phyloP scores from a whole-genome alignment of 2,888 invertebrate genomes.

The Agapostemon virescens region DNA sequence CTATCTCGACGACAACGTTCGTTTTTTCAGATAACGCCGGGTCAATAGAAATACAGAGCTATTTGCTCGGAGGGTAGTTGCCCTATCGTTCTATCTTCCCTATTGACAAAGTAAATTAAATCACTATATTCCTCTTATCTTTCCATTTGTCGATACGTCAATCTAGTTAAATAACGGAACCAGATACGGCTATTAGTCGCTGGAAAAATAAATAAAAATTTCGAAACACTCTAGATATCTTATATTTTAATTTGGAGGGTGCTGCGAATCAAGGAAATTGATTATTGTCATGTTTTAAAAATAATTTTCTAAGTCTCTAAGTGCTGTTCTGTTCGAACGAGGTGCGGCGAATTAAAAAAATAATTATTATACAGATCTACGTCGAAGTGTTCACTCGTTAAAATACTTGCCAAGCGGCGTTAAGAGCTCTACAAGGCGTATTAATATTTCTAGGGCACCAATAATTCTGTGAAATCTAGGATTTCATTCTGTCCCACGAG shows the following conservation, averaged over 20 bases:
- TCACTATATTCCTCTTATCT: conserved; percentile 2
- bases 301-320: no score
- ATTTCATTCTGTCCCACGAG: conserved; percentile 72
- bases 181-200: background rate
- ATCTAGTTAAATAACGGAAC: background rate
- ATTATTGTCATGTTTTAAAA: no score
- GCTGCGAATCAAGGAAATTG: no score
- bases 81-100: background rate
- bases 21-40: conserved; percentile 2
- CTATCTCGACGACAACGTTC: background rate
- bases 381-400: background rate
- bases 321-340: no score
- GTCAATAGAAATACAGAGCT: background rate
- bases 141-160: background rate
- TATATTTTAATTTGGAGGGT: no score
- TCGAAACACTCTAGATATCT: no score
- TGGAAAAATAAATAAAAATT: background rate
- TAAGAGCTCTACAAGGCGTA: background rate
- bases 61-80: background rate
- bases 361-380: background rate
- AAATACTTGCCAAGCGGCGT: background rate
- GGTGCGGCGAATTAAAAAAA: background rate
- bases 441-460: conserved; percentile 14
- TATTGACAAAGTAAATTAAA: background rate
- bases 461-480: conserved; percentile 53